A percentile compares a stretch with the other conserved stretches of the same genome.
Evolutionary conservation across 2,888 invertebrate genomes (phyloP).

Genomic region (Nymphalis urticae): DNA sequence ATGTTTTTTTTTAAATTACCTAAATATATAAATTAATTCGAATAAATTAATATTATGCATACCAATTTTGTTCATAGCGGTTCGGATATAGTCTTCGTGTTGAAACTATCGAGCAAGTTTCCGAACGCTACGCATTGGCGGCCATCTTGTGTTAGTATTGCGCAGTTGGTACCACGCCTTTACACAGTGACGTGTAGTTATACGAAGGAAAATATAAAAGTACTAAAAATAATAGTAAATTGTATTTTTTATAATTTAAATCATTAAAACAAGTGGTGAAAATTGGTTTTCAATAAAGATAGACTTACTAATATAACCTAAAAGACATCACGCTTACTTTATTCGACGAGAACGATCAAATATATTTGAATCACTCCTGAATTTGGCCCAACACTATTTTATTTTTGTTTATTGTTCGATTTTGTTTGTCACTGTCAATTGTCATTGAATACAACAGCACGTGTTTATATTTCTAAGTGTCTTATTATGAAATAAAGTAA

Average conservation of each 20-base stretch:
- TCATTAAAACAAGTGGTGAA: background rate
- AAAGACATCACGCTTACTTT: background rate
- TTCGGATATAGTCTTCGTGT: too few relatives aligned
- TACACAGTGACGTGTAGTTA: background rate
- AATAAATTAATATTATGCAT: background rate
- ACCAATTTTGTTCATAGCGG: background rate
- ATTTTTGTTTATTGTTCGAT: background rate
- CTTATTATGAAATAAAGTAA: background rate
- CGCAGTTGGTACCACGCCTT: conserved; percentile 21
- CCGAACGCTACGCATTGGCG: conserved; percentile 29
- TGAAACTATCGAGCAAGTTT: conserved; percentile 18
- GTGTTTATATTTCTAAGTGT: background rate
- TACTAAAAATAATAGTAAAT: background rate
- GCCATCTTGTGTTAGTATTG: conserved; percentile 35
- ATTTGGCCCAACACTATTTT: background rate
- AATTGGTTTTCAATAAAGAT: background rate
- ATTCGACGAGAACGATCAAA: background rate
- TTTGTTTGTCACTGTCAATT: background rate
- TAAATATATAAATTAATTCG: background rate
- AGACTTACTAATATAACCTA: background rate
- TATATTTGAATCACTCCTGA: background rate
- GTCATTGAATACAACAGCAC: background rate
- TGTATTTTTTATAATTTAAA: background rate
- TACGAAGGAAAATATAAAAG: background rate
- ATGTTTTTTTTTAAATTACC: conserved; percentile 4